Percentiles rank a stretch among this genome's conserved stretches.
Conservation (phyloP, 2,797 vertebrate genomes). For the Xenops minutus region DNA sequence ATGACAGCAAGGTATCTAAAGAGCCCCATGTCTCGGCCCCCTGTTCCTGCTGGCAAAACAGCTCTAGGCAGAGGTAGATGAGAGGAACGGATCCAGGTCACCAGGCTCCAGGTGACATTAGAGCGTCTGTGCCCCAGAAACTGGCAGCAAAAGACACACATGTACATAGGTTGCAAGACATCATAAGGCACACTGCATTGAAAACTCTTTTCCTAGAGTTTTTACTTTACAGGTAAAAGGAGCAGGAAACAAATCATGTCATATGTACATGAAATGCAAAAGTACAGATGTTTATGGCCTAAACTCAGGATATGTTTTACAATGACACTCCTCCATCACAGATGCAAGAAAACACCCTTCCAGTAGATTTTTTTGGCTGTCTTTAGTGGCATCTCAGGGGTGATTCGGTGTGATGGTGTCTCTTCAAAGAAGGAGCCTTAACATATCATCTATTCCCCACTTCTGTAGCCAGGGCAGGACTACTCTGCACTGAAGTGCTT, state of each 20-base stretch:
- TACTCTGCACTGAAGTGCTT: neutral
- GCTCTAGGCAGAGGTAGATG: neutral
- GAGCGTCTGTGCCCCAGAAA: neutral
- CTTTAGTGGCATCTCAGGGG: neutral
- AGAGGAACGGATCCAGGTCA: neutral
- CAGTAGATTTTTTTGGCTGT: neutral
- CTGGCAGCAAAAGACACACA: neutral
- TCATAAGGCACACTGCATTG: neutral
- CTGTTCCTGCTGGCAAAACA: neutral
- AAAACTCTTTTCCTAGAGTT: neutral
- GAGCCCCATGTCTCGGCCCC: neutral
- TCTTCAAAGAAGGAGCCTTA: neutral
- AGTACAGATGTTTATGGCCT: neutral
- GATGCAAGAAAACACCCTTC: neutral
- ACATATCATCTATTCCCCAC: neutral
- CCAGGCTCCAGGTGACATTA: neutral
- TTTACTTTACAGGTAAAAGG: neutral
- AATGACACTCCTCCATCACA: neutral
- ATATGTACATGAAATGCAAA: neutral
- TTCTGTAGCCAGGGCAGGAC: neutral
- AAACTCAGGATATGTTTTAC: neutral
- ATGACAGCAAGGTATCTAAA: neutral
- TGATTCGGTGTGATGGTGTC: neutral
- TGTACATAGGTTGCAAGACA: rapidly evolving
- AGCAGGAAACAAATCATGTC: neutral